Evolutionary conservation across 2,797 vertebrate species (phyloP).

Genomic region (Pangasius macronema): DNA sequence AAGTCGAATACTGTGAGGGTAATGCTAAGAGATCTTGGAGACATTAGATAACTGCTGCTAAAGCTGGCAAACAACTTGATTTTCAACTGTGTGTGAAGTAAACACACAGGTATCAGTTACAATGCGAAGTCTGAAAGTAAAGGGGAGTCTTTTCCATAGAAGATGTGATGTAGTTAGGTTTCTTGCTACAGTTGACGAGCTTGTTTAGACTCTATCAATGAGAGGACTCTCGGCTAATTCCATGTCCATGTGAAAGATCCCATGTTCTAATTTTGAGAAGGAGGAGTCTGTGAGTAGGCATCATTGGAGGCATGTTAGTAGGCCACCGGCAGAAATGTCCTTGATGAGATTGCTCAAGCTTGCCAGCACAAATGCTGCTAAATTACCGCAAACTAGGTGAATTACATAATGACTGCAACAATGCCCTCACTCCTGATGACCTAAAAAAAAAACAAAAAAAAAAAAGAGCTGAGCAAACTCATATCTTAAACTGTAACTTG

Average conservation of each 20-base stretch:
- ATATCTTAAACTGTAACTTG: background rate
- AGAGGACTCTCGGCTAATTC: too few species aligned
- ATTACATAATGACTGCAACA: slow-evolving; percentile 7
- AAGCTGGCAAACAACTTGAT: background rate
- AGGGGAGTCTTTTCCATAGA: background rate
- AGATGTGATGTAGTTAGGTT: too few species aligned
- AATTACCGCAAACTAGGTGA: slow-evolving; percentile 9
- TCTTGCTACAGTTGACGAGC: too few species aligned
- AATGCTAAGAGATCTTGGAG: background rate
- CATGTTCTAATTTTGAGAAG: background rate
- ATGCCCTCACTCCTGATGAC: background rate
- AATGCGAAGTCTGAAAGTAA: too few species aligned
- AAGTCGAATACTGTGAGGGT: background rate
- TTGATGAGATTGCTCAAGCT: background rate
- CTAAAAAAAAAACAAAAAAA: background rate
- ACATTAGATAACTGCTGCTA: background rate
- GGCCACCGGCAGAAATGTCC: background rate
- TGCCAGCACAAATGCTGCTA: background rate
- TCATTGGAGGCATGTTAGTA: background rate
- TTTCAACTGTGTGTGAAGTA: background rate
- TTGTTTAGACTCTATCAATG: too few species aligned
- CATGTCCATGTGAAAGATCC: background rate
- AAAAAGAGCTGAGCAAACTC: background rate
- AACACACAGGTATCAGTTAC: background rate
- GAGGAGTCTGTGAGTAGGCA: background rate